Evolutionary conservation across 2,888 invertebrate species (phyloP).

Genomic region (Neelides folsomi): DNA sequence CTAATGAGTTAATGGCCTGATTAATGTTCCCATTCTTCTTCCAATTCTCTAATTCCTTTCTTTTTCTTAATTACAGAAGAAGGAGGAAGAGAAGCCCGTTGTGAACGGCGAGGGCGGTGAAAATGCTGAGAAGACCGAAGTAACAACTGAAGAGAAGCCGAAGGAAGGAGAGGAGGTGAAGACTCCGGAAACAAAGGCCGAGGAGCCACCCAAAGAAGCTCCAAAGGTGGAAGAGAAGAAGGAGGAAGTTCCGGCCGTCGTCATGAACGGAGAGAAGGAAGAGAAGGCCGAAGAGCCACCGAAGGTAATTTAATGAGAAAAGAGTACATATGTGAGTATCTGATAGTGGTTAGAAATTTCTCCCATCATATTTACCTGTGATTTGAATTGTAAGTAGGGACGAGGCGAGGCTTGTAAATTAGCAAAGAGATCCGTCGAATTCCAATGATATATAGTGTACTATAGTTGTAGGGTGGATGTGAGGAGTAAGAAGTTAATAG

Average conservation of each 20-base stretch:
- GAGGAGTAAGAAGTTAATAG: no score
- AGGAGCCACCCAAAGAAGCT: constrained; percentile 13
- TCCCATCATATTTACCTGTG: no score
- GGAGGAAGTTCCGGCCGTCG: constrained; percentile 13
- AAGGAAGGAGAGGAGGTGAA: constrained; percentile 13
- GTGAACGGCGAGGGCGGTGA: constrained; percentile 8
- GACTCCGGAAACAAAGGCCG: constrained; percentile 9
- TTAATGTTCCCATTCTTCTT: background rate
- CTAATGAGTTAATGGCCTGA: no score
- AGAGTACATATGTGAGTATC: no score
- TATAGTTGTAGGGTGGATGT: no score
- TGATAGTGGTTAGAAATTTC: no score
- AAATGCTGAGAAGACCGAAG: constrained; percentile 7
- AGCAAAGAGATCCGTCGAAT: no score
- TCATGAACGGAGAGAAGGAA: background rate
- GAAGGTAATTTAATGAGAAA: constrained; percentile 1
- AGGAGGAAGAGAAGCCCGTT: constrained; percentile 14
- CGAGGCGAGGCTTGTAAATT: no score
- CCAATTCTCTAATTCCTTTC: background rate
- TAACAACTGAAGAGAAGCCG: constrained; percentile 14
- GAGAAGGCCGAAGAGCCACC: constrained; percentile 11
- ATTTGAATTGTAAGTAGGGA: no score
- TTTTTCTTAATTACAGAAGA: constrained; percentile 22
- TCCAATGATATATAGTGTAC: no score
- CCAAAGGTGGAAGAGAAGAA: constrained; percentile 13